Percentiles rank a stretch among this genome's conserved stretches.
Conservation (phyloP, 2,797 vertebrate species). For the Falco peregrinus region DNA sequence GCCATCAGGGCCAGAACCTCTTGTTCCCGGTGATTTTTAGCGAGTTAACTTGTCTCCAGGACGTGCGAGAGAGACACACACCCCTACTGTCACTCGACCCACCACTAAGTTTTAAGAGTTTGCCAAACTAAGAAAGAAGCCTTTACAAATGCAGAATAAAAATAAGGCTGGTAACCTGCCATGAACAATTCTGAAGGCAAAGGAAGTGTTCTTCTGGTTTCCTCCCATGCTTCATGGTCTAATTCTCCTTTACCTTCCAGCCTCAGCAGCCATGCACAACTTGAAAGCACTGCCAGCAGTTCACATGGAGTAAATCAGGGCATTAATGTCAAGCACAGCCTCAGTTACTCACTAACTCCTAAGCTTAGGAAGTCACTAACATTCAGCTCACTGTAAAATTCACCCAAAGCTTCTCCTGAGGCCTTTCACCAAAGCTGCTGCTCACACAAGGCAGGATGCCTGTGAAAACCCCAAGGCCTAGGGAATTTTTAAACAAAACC, state of each 20-base stretch:
- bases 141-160: background rate
- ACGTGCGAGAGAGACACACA: slow-evolving; percentile 30
- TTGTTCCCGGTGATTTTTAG: background rate
- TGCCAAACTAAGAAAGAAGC: background rate
- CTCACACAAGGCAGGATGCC: background rate
- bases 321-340: background rate
- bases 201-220: background rate
- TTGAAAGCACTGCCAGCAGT: background rate
- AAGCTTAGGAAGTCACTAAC: background rate
- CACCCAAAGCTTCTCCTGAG: background rate
- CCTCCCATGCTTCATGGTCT: background rate
- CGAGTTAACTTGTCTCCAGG: background rate
- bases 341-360: background rate
- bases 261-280: background rate
- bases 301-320: background rate
- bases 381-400: background rate
- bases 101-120: background rate
- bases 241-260: background rate
- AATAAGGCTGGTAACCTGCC: background rate
- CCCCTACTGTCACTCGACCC: background rate
- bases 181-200: background rate
- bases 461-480: background rate
- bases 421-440: background rate
- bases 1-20: background rate
- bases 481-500: background rate